Evolutionary conservation across 1,140 invertebrate genomes (phyloP).

Genomic region (Campoletis sonorensis): DNA sequence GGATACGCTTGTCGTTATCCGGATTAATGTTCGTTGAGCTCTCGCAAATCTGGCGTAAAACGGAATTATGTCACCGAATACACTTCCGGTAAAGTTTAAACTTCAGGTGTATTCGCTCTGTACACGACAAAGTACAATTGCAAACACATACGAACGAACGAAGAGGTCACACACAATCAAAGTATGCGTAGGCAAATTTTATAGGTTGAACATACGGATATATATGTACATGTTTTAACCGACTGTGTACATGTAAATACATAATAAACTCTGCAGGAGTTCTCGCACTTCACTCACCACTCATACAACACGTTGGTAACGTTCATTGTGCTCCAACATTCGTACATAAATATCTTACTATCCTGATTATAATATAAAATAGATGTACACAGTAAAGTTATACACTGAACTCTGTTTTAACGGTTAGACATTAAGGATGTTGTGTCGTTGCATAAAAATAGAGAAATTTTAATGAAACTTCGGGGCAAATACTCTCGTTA

Average conservation of each 20-base stretch:
- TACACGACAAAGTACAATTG: constrained; percentile 29
- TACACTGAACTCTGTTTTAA: no score
- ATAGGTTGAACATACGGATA: background rate
- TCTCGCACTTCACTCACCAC: constrained; percentile 16
- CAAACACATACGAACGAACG: background rate
- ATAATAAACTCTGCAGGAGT: constrained; percentile 27
- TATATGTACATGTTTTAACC: background rate
- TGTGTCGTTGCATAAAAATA: no score
- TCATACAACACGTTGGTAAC: background rate
- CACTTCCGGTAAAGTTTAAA: constrained; percentile 14
- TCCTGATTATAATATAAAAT: no score
- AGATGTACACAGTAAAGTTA: no score
- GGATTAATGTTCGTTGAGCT: background rate
- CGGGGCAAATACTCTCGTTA: no score
- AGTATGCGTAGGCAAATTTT: background rate
- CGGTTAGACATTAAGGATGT: no score
- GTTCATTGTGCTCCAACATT: constrained; percentile 7
- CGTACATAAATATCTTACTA: background rate
- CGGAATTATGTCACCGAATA: constrained; percentile 17
- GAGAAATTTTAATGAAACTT: no score
- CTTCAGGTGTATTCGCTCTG: background rate
- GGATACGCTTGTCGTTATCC: no score
- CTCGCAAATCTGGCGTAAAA: constrained; percentile 1
- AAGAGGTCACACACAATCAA: background rate
- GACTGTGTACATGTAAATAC: background rate